phyloP scores from a whole-genome alignment of 2,113 vertebrate species.

The Hippoglossus stenolepis region DNA sequence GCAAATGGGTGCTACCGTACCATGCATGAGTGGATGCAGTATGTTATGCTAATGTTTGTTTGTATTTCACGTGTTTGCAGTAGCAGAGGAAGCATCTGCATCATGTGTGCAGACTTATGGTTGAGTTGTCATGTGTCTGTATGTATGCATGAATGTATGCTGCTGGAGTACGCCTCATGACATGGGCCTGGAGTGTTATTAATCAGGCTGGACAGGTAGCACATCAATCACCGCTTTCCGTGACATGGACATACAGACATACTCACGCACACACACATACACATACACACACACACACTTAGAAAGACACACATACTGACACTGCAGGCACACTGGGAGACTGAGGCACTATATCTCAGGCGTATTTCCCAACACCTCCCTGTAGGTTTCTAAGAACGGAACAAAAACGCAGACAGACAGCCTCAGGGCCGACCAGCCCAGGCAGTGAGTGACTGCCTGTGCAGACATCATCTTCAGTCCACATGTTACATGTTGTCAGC shows the following conservation, averaged over 20 bases:
- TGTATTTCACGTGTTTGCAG: neutral
- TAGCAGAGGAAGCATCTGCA: neutral
- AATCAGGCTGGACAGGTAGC: constrained; percentile 62
- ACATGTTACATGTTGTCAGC: constrained; percentile 6
- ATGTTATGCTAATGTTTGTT: neutral
- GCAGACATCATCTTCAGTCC: constrained; percentile 25
- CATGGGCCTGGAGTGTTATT: constrained; percentile 65
- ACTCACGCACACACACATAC: neutral
- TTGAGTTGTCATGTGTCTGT: constrained; percentile 17
- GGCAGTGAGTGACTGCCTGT: constrained; percentile 40
- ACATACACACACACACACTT: neutral
- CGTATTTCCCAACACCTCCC: constrained; percentile 44
- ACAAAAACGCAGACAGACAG: constrained; percentile 32
- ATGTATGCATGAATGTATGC: constrained; percentile 46
- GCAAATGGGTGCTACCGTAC: neutral
- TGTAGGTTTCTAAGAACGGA: constrained; percentile 49
- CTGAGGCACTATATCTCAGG: constrained; percentile 11
- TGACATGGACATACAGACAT: constrained; percentile 34
- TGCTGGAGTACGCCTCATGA: constrained; percentile 39
- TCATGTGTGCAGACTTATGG: constrained; percentile 9
- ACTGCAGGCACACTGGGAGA: constrained; percentile 7
- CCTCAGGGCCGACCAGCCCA: constrained; percentile 24
- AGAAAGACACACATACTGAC: neutral
- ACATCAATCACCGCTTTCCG: constrained; percentile 68
- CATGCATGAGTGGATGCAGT: neutral